Evolutionary conservation across 2,888 invertebrate species (phyloP), one percentile per base, ranked within the genome.

Genomic region (Embidobia sp.): DNA sequence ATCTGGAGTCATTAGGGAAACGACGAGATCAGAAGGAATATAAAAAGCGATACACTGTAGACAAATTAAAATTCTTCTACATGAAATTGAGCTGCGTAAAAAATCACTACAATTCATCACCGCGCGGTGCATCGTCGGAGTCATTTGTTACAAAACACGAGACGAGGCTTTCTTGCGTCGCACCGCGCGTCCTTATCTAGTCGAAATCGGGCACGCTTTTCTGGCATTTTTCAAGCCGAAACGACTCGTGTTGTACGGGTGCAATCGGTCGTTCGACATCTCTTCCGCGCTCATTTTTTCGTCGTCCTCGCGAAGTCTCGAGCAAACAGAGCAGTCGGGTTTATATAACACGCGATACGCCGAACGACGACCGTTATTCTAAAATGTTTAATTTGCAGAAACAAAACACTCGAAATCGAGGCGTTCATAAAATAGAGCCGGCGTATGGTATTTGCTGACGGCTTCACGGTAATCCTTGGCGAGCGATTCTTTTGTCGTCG

Each of bases 241-340:
- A 13, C 26, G 26, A 22, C 10, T 22, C 10, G 7, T 8, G 10
- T 10, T 8, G n/a, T 11, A 19, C 16, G 31, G 13, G 6, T 44
- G 44, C 26, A 53, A 53, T 53, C 51, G 11, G 22, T 22, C 26
- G 37, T n/a, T 15, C 51, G 26, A 35, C 51, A 15, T 37, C 16
- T 53, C 53, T 40, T 37, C 37, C 53, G 37, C 27, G 22, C 13
- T 40, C 15, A 53, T 53, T 53, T 53, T 53, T 53, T 53, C 26
- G 15, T 15, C 16, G 22, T 13, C 16, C n/a, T 40, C 26, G 13
- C 22, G n/a, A 16, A 40, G 22, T 19, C 19, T 16, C 8, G 13
- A 11, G 3, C 19, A 26, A 22, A 16, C 6, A 15, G 22, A 27
- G 37, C 42, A 29, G 19, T 57, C 42, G 10, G 42, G 29, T 42